Conservation (phyloP, 2,113 vertebrate species). For the Myotis brandtii region DNA sequence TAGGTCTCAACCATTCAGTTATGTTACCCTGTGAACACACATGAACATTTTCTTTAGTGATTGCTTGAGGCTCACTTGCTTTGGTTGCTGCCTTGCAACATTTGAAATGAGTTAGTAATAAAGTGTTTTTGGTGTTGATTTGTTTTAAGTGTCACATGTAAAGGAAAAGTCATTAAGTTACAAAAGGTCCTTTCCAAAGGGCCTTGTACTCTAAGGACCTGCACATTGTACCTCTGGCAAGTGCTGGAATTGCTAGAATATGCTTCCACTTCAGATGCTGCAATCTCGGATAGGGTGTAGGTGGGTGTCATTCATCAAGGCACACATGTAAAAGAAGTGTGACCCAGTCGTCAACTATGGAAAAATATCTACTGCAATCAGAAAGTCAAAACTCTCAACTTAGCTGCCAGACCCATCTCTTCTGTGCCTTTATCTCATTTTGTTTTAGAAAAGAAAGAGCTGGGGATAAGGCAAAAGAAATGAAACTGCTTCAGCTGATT, state of each 20-base stretch:
- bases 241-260: not conserved
- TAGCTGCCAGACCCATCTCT: not conserved
- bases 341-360: not conserved
- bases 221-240: slow-evolving; percentile 59
- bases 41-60: not conserved
- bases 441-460: slow-evolving; percentile 37
- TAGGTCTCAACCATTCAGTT: not conserved
- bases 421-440: not conserved
- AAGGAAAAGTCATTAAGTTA: slow-evolving; percentile 73
- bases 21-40: not conserved
- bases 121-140: slow-evolving; percentile 28
- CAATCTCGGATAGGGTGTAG: slow-evolving; percentile 43
- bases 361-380: slow-evolving; percentile 17
- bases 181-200: slow-evolving; percentile 38
- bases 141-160: slow-evolving; percentile 47
- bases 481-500: not conserved
- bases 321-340: slow-evolving; percentile 58
- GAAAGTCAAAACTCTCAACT: slow-evolving; percentile 13
- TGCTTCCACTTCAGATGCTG: slow-evolving; percentile 49
- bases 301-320: slow-evolving; percentile 34
- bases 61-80: not conserved
- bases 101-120: slow-evolving; percentile 23
- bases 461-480: not conserved
- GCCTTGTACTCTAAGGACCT: slow-evolving; percentile 54
- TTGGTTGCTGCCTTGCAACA: not conserved